phyloP scores from a whole-genome alignment of 2,888 invertebrate genomes.

The Protonemura montana region DNA sequence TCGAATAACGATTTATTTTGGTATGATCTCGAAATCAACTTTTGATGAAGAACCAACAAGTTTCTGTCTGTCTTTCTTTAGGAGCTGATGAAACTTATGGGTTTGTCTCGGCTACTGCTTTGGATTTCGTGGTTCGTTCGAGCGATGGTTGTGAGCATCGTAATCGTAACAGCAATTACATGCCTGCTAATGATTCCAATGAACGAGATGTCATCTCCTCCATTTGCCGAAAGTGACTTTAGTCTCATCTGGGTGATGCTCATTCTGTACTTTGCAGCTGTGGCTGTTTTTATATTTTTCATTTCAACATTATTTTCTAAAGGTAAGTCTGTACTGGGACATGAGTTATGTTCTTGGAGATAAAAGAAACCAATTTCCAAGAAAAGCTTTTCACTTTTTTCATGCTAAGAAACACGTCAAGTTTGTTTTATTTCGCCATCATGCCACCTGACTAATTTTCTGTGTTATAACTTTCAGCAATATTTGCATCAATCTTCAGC shows the following conservation, averaged over 20 bases:
- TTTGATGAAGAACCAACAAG: neutral
- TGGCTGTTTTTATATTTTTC: constrained; percentile 8
- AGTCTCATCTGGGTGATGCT: constrained; percentile 47
- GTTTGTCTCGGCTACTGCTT: constrained; percentile 62
- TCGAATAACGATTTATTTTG: too few species aligned
- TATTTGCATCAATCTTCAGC: neutral
- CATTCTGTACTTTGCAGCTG: neutral
- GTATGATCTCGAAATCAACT: too few species aligned
- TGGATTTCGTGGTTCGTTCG: constrained; percentile 64
- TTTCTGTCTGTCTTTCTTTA: constrained; percentile 55
- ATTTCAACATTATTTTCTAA: constrained; percentile 56
- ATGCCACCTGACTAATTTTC: neutral
- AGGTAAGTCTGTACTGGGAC: neutral
- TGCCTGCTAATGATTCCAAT: constrained; percentile 54
- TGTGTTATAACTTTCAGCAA: neutral
- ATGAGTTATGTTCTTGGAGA: neutral
- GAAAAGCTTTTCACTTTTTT: too few species aligned
- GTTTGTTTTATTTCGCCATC: neutral
- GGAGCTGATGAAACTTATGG: constrained; percentile 68
- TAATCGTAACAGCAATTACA: constrained; percentile 57
- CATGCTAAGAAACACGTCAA: too few species aligned
- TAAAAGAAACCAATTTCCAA: too few species aligned
- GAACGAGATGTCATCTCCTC: constrained; percentile 47
- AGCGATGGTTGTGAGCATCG: constrained; percentile 56
- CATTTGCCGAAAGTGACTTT: constrained; percentile 48